Evolutionary conservation across 2,797 vertebrate species (phyloP), one percentile per base, ranked within the genome.

Genomic region (Fratercula arctica): DNA sequence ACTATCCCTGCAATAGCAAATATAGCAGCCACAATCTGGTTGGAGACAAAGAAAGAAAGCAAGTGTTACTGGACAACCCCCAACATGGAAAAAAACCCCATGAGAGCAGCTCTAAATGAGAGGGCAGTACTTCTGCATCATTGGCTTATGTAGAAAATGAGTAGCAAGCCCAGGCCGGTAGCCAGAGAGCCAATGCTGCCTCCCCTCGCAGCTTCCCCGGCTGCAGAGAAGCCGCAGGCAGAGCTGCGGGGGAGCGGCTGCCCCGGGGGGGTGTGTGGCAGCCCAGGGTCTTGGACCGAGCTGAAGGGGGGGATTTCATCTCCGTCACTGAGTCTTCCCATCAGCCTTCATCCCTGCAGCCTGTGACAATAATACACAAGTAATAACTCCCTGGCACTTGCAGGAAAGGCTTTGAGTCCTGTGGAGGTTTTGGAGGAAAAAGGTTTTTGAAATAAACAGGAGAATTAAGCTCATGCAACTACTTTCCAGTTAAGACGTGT

Each of bases 1-100:
- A 99, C 99, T 35, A 99, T 99, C 92, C 99, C 99, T 46, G 99
- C 99, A 79, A 99, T 99, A 93, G 99, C 99, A 93, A 99, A 98
- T 98, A 99, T 99, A 98, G 99, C 99, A 53, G 99, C 99, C 94
- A 99, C 99, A 24, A 99, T 99, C 99, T 99, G 98, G 48, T 69
- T 35, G 92, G 96, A 87, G 68, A 89, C 77, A 96, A 90, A 94
- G 66, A 91, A 64, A 72, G 14, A 46, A 92, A 87, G n/a, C 4
- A 57, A 53, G 37, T 24, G 37, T 97, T 97, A 97, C 77, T 90
- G 63, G 48, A 75, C 74, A 87, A 14, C 21, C 26, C 37, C 57
- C 37, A 45, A 10, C 29, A 16, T 0, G 31, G 45, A 37, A 75
- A 87, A 28, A 23, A 48, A 48, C 11, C 11, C 45, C 16, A 69